Base-by-base conservation (phyloP, 2,888 invertebrate species). In the Orchesella flavescens region DNA sequence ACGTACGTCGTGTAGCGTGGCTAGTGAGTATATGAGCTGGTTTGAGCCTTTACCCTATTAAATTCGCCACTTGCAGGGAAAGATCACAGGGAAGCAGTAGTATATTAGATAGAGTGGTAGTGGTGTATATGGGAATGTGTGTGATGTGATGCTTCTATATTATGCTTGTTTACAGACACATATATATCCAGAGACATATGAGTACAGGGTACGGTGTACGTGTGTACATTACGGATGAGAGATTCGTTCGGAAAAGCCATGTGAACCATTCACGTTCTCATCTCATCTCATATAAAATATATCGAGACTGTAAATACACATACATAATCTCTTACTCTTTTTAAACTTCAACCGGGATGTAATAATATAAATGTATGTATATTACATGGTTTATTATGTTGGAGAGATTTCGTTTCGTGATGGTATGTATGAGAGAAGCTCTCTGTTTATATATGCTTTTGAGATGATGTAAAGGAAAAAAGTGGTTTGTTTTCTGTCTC, bases 401-500 rank as follows among this genome's bases (percentile, higher is more conserved):
- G 23, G 24, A 21, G 43, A 21, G 43, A 43, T 78, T 44, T 63
- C 53, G 43, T 19, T 19, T 61, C 19, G 23, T 21, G 59, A 2
- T 61, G 17, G 4, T 21, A 13, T 66, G 75, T 65, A 61, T 59
- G 46, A 46, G 15, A 15, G 73, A 43, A 57, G n/a, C 34, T 44
- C 34, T 44, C 23, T 63, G 17, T 53, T 13, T 19, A 24, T n/a
- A 53, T 53, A 17, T 15, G 34, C 34, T 7, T n/a, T 34, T 7
- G 61, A 15, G 71, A 63, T 72, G 79, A 23, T 76, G 65, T 44
- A 46, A 69, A 55, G 63, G 69, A 55, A 72, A 79, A 79, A 79
- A 79, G 79, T 79, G 79, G 79, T 79, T 79, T 79, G 71, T 79
- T 79, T 79, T 79, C 71, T 65, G 79, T 79, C 78, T 78, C 78